Base-by-base conservation (phyloP, 2,888 invertebrate species). In the Euplagia quadripunctaria region DNA sequence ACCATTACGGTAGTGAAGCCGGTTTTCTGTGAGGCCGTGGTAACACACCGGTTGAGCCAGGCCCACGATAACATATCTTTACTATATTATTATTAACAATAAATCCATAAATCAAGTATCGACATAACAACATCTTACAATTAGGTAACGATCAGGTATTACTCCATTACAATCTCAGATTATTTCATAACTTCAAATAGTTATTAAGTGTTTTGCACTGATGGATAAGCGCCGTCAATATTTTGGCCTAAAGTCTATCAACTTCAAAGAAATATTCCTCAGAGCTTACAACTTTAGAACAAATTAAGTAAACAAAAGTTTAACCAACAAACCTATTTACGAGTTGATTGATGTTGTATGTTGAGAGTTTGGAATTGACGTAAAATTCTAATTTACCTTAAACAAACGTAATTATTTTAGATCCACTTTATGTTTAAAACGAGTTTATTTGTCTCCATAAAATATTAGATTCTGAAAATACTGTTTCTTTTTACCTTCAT, bases 311-410 rank as follows among this genome's bases (percentile, higher is more conserved):
- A 77, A 74, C 79, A 75, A 71, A 83, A 83, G 70, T 83, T 84
- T 63, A 43, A 71, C 64, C 71, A 76, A 75, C 70, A 66, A 75
- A 20, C 73, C 65, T 84, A 82, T 78, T 83, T 77, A 71, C 67
- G 63, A 20, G 66, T 77, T 84, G 83, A 83, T 82, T 83, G 83
- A 83, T 83, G 84, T 81, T 83, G 83, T 83, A 67, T 84, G 80
- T 65, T 82, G 43, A 65, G 73, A 81, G 74, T 75, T 77, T 63
- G n/a, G 14, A 75, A 78, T 78, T 75, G 63, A 66, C 52, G 68
- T 52, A 43, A 78, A 82, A 82, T 79, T 76, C 73, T 68, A 74
- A 82, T 79, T 82, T 81, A 76, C 76, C 52, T 64, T 17, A 64
- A 65, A 72, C 52, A 68, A 65, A 61, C 31, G 69, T 70, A 68